Evolutionary conservation across 2,113 vertebrate genomes (phyloP), one percentile per base, ranked within the genome.

Genomic region (Dasyprocta punctata): DNA sequence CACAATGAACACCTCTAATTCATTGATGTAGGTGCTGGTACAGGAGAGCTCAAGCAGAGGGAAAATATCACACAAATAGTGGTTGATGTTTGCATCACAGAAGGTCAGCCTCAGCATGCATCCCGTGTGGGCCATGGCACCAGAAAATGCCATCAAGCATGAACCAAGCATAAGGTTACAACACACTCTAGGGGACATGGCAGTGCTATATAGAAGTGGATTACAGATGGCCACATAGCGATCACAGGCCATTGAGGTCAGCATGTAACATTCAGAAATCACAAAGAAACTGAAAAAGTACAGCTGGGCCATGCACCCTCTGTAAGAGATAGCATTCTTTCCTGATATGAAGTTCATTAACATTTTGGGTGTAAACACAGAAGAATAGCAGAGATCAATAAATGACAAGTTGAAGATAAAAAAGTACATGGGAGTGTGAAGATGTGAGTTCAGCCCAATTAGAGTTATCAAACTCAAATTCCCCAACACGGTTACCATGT

Each of bases 231-330:
- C 71, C 41, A 28, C 71, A 14, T 75, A 75, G 22, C 41, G 71
- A 14, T 75, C 71, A 44, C 44, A 75, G 71, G 71, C 71, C 71
- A 75, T 75, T 5, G 71, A 44, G 12, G 71, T 75, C 71, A 75
- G 41, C 41, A 28, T 14, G 1, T 75, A 75, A 5, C 38, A 44
- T 41, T 75, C 97, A 60, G 65, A 95, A 87, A 97, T 92, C 9
- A 63, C 33, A 56, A 95, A 95, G 30, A 94, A 97, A 44, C 16
- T 69, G 0, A 75, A 96, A 58, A 92, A 96, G 80, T 86, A 97
- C 33, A 97, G 73, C 69, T 95, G 89, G 3, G 85, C 36, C 94
- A 92, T 96, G 54, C 92, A 96, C 0, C 65, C 89, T 7, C 3
- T 10, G 1, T 71, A 89, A 58, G 95, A 96, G n/a, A 97, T 86